Evolutionary conservation across 2,797 vertebrate genomes (phyloP), one percentile per base, ranked within the genome.

Genomic region (Limnodromus scolopaceus): DNA sequence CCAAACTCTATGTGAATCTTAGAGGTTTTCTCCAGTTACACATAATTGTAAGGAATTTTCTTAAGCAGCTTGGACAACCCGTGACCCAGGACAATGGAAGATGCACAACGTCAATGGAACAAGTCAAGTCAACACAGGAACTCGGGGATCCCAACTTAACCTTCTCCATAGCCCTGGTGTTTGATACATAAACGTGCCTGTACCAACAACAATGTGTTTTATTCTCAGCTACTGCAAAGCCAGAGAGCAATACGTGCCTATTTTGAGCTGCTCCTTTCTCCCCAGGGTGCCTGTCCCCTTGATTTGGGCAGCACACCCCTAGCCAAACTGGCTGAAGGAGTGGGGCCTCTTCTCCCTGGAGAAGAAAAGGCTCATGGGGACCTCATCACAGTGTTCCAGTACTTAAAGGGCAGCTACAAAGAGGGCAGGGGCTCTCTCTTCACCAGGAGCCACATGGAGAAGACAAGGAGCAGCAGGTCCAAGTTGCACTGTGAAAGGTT

Each of bases 31-130:
- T 91, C 46, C 53, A 7, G 13, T 27, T 78, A 45, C 72, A 43
- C 12, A 0, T 28, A 30, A 38, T 3, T 11, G 30, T 7, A 61
- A 49, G 0, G 4, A 5, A 6, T 34, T 25, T 53, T 46, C n/a
- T 32, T 7, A 27, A 57, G 51, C 38, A 13, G 34, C 22, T 7
- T 11, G 45, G 51, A 23, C 30, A 38, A 38, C n/a, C 18, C 5
- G 0, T 22, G 66, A 39, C 64, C 30, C 36, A 0, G 0, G 18
- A 5, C 7, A 22, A 28, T 0, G 12, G 49, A 27, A 57, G 69
- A 45, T 2, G 20, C 63, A 13, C 48, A 20, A 4, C 1, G 20
- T 0, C 75, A n/a, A 11, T 0, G 1, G 17, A 38, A 4, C 6
- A 0, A 61, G 46, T 6, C 55, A 53, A n/a, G 20, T 4, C 74